A percentile compares a stretch with the other conserved stretches of the same genome.
phyloP scores from a whole-genome alignment of 2,888 invertebrate genomes.

The Xestia xanthographa region DNA sequence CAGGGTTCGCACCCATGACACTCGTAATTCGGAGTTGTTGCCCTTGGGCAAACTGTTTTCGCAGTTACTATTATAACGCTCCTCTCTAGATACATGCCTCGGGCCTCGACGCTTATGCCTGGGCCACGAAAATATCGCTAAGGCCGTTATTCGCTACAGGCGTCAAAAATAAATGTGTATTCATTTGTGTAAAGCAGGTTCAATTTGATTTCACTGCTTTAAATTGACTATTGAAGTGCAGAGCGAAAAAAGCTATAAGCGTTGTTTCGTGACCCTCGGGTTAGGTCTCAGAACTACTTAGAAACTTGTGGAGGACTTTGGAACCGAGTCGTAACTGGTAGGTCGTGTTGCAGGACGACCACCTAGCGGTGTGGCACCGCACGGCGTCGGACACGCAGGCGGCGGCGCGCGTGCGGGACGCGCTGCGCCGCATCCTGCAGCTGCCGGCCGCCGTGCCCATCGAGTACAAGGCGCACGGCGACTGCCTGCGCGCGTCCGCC shows the following conservation, averaged over 20 bases:
- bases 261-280: no score
- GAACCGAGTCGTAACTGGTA: not conserved
- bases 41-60: not conserved
- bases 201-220: no score
- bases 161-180: no score
- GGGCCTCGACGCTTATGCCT: not conserved
- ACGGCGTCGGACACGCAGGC: conserved; percentile 97
- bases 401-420: conserved; percentile 98
- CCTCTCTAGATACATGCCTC: not conserved
- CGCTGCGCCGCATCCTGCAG: conserved; percentile 98
- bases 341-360: conserved; percentile 94
- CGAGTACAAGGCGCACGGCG: conserved; percentile 95
- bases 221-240: no score
- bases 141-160: no score
- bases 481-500: conserved; percentile 81
- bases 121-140: no score
- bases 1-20: not conserved
- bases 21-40: not conserved
- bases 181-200: no score
- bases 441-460: conserved; percentile 97
- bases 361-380: conserved; percentile 99
- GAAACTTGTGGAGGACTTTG: not conserved
- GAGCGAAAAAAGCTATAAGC: no score
- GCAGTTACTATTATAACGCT: not conserved
- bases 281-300: not conserved